Conservation (phyloP, 2,113 vertebrate genomes). For the Bos taurus region ARS-UCD2.0 NC_037332.1:114321001-114321500, state of each 20-base stretch:
- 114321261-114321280: neutral
- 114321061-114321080: too few relatives aligned
- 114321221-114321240: neutral
- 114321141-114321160: neutral
- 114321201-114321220: neutral
- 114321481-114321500: neutral
- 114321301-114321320: rapidly evolving
- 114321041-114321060: neutral
- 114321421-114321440: neutral
- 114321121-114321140: neutral
- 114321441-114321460: neutral
- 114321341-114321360: neutral
- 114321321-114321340: rapidly evolving
- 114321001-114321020: neutral
- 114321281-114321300: neutral
- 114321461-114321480: rapidly evolving
- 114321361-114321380: neutral
- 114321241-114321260: neutral
- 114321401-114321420: rapidly evolving
- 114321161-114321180: neutral
- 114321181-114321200: neutral
- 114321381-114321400: neutral
- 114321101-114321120: neutral
- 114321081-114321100: neutral
- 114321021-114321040: neutral